These are phyloP conservation scores for Leptinotarsa juncta DNA, from an alignment of 2,888 invertebrate genomes.

Conservation along the genomic window DNA sequence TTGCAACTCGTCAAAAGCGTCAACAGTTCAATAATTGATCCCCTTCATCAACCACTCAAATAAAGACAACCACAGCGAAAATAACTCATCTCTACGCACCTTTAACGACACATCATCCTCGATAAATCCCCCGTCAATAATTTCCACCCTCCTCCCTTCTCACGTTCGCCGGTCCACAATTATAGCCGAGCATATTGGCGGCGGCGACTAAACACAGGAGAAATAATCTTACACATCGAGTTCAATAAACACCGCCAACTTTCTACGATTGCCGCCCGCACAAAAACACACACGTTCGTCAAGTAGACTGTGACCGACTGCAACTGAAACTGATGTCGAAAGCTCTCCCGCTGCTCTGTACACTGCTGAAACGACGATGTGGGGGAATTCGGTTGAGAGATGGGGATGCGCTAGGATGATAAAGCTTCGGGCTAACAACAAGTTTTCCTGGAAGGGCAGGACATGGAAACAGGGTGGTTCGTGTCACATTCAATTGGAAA, in stretches of 20 bases:
- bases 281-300: neutral
- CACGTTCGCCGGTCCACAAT: neutral
- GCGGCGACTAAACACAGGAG: neutral
- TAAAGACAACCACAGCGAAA: neutral
- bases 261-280: neutral
- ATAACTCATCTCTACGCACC: constrained; percentile 1
- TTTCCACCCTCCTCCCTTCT: neutral
- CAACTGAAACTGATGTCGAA: neutral
- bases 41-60: too few relatives aligned
- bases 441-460: neutral
- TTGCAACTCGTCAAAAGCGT: too few relatives aligned
- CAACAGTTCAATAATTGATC: too few relatives aligned
- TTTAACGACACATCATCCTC: neutral
- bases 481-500: neutral
- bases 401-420: neutral
- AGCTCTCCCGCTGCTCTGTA: constrained; percentile 6
- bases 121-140: constrained; percentile 10
- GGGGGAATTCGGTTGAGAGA: constrained; percentile 16
- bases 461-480: neutral
- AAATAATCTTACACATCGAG: constrained; percentile 5
- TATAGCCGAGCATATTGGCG: constrained; percentile 11
- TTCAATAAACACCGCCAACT: constrained; percentile 9
- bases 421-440: neutral
- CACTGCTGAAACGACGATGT: neutral
- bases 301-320: neutral